phyloP scores from a whole-genome alignment of 2,113 vertebrate genomes.

The Cyprinodon brontotheroides region DNA sequence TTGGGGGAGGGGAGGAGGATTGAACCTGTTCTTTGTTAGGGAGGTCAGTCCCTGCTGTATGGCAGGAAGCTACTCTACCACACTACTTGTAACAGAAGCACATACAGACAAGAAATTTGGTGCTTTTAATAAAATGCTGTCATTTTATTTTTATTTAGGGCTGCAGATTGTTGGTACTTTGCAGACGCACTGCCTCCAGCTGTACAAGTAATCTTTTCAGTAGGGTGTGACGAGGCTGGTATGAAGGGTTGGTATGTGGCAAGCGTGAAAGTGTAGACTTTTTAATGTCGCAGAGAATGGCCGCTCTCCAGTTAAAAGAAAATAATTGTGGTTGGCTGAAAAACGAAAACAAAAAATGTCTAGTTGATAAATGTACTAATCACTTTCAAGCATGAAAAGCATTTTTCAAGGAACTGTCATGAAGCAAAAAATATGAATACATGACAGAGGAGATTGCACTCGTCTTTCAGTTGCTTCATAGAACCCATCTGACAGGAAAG shows the following conservation, averaged over 20 bases:
- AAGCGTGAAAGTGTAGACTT: not conserved
- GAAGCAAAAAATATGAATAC: not conserved
- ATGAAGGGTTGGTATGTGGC: not conserved
- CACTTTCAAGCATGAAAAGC: not conserved
- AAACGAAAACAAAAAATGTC: not conserved
- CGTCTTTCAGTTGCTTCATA: slow-evolving; percentile 8
- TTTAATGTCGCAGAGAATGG: not conserved
- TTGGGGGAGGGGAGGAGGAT: slow-evolving; percentile 81
- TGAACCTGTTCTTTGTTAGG: slow-evolving; percentile 88
- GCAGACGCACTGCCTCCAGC: slow-evolving; percentile 18
- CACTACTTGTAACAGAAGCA: slow-evolving; percentile 73
- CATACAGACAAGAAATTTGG: slow-evolving; percentile 21
- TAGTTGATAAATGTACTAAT: slow-evolving; percentile 4
- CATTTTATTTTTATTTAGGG: not conserved
- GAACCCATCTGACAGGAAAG: slow-evolving; percentile 27
- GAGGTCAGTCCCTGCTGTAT: slow-evolving; percentile 85
- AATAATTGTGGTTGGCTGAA: not conserved
- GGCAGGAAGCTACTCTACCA: slow-evolving; percentile 79
- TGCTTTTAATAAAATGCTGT: slow-evolving; percentile 7
- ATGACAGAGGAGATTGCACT: not conserved
- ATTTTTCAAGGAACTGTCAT: not conserved
- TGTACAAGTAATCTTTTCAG: slow-evolving; percentile 27
- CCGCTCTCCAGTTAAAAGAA: slow-evolving; percentile 6
- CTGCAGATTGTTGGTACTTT: not conserved
- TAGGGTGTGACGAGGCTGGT: slow-evolving; percentile 8